Percentiles rank a stretch among this genome's conserved stretches.
These are phyloP conservation scores for Rhabdornis inornatus DNA, from an alignment of 2,113 vertebrate genomes.

Conservation along the genomic window DNA sequence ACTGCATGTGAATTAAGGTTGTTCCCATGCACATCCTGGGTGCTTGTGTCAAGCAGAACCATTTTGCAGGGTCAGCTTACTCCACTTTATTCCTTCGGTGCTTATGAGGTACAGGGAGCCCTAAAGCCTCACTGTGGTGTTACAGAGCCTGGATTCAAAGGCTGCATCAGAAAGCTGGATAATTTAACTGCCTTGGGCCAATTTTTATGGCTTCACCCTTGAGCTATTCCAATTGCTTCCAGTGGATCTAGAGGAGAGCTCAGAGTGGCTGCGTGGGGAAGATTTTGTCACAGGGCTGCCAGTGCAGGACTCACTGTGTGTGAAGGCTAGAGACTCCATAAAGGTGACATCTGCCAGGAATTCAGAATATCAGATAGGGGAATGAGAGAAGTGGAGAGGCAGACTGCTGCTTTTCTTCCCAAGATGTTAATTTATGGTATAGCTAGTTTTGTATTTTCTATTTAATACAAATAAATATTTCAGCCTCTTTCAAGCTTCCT, in stretches of 20 bases:
- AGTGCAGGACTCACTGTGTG: background rate
- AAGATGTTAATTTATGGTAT: background rate
- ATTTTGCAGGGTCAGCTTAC: background rate
- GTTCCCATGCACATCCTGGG: background rate
- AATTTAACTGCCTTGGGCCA: background rate
- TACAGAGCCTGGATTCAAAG: background rate
- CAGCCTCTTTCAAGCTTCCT: background rate
- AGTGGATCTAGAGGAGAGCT: background rate
- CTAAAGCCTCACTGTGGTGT: background rate
- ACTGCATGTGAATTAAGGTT: background rate
- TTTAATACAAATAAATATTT: background rate
- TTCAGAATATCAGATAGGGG: background rate
- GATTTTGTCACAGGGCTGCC: background rate
- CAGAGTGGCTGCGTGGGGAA: rapidly evolving
- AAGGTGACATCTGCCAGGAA: background rate
- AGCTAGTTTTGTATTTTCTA: background rate
- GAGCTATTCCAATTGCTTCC: background rate
- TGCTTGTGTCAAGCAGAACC: background rate
- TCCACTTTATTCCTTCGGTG: background rate
- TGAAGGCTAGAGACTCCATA: background rate
- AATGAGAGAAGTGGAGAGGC: background rate
- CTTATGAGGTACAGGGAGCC: background rate
- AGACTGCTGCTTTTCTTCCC: background rate
- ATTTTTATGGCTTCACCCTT: background rate
- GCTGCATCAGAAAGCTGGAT: background rate